These are phyloP conservation scores for Staurois parvus DNA, from an alignment of 2,797 vertebrate species.

Conservation along the genomic window DNA sequence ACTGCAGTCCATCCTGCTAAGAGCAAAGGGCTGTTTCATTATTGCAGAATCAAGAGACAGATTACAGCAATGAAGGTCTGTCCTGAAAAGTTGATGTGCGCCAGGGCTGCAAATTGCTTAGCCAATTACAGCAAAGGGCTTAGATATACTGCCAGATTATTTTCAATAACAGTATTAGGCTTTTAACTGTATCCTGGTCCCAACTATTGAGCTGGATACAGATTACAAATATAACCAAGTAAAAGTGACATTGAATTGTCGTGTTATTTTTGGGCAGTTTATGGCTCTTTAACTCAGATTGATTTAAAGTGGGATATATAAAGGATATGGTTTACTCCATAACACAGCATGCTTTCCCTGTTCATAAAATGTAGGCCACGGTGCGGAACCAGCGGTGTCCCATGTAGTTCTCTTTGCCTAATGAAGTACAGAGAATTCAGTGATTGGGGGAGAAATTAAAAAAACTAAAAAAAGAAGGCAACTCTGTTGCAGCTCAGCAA, in stretches of 20 bases:
- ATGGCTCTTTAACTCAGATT: background rate
- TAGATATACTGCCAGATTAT: background rate
- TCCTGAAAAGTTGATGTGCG: conserved; percentile 26
- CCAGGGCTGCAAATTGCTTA: conserved; percentile 18
- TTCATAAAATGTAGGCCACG: too few relatives aligned
- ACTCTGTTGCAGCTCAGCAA: too few relatives aligned
- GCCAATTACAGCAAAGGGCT: conserved; percentile 25
- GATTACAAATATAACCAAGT: background rate
- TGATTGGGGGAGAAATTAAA: too few relatives aligned
- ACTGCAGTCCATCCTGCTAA: conserved; percentile 35
- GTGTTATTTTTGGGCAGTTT: background rate
- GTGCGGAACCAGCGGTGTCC: too few relatives aligned
- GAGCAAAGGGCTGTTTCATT: conserved; percentile 34
- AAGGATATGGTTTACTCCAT: background rate
- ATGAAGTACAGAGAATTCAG: too few relatives aligned
- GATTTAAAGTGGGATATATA: background rate
- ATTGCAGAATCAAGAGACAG: conserved; percentile 43
- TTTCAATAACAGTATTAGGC: background rate
- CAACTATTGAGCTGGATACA: too few relatives aligned
- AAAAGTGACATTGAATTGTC: background rate
- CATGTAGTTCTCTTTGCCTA: too few relatives aligned
- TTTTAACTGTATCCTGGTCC: too few relatives aligned
- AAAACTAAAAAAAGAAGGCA: too few relatives aligned
- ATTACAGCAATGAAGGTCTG: conserved; percentile 32
- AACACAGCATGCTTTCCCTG: too few relatives aligned